Evolutionary conservation across 1,140 invertebrate genomes (phyloP).

Genomic region (Ooceraea biroi): DNA sequence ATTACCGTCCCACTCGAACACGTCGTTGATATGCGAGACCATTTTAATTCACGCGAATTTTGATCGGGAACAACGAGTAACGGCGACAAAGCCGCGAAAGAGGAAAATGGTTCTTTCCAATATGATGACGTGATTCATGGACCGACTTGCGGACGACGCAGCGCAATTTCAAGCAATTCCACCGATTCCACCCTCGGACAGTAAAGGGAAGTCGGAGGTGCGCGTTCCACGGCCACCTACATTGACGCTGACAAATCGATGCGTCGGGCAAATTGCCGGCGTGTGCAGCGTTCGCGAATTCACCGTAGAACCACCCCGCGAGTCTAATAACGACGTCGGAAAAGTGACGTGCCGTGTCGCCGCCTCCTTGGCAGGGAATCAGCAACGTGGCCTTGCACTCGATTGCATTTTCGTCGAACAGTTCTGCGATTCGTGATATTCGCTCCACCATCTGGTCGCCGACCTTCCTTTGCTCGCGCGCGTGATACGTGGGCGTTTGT

Average conservation of each 20-base stretch:
- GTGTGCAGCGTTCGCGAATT: slow-evolving; percentile 31
- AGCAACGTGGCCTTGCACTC: slow-evolving; percentile 74
- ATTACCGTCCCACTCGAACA: neutral
- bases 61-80: slow-evolving; percentile 16
- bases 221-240: slow-evolving; percentile 58
- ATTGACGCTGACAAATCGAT: slow-evolving; percentile 66
- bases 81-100: slow-evolving; percentile 32
- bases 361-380: slow-evolving; percentile 69
- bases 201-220: slow-evolving; percentile 30
- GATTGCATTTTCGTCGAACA: slow-evolving; percentile 73
- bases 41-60: slow-evolving; percentile 6
- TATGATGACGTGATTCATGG: slow-evolving; percentile 52
- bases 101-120: slow-evolving; percentile 37
- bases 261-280: slow-evolving; percentile 60
- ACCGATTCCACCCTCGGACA: neutral
- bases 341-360: slow-evolving; percentile 20
- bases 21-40: neutral
- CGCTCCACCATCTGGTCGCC: slow-evolving; percentile 62
- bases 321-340: slow-evolving; percentile 50
- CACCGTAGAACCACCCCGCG: slow-evolving; percentile 51
- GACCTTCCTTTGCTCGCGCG: slow-evolving; percentile 59
- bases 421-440: slow-evolving; percentile 67
- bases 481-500: slow-evolving; percentile 66
- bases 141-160: slow-evolving; percentile 17
- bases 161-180: slow-evolving; percentile 41